phyloP scores from a whole-genome alignment of 2,888 invertebrate species.

The Thalpophila matura region DNA sequence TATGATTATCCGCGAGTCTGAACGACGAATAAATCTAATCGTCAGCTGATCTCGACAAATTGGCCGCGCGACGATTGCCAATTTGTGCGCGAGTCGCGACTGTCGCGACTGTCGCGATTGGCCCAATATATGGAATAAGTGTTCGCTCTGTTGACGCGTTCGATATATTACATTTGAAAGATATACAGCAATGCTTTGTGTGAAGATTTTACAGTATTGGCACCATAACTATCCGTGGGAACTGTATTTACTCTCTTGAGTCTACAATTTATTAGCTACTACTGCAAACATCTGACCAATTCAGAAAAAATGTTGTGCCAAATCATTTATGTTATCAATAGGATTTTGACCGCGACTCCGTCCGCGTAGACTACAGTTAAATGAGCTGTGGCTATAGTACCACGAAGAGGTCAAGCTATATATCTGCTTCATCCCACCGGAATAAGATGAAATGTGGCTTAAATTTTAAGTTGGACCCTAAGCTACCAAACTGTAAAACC shows the following conservation, averaged over 20 bases:
- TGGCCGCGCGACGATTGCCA: slow-evolving; percentile 66
- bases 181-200: slow-evolving; percentile 19
- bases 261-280: too few relatives aligned
- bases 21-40: slow-evolving; percentile 72
- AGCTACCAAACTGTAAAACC: too few relatives aligned
- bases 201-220: neutral
- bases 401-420: too few relatives aligned
- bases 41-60: slow-evolving; percentile 66
- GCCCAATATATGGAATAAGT: slow-evolving; percentile 56
- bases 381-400: too few relatives aligned
- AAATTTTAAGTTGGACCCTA: too few relatives aligned
- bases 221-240: neutral
- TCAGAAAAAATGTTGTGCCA: too few relatives aligned
- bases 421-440: too few relatives aligned
- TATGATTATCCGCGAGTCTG: slow-evolving; percentile 1
- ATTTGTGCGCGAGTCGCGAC: slow-evolving; percentile 59
- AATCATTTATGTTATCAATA: too few relatives aligned
- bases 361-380: too few relatives aligned
- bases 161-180: slow-evolving; percentile 23
- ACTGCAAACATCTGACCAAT: too few relatives aligned
- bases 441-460: too few relatives aligned
- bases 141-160: slow-evolving; percentile 21
- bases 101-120: slow-evolving; percentile 46
- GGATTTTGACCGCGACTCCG: too few relatives aligned
- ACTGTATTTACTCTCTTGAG: neutral